phyloP scores from a whole-genome alignment of 2,888 invertebrate genomes.

The Phortica magna region DNA sequence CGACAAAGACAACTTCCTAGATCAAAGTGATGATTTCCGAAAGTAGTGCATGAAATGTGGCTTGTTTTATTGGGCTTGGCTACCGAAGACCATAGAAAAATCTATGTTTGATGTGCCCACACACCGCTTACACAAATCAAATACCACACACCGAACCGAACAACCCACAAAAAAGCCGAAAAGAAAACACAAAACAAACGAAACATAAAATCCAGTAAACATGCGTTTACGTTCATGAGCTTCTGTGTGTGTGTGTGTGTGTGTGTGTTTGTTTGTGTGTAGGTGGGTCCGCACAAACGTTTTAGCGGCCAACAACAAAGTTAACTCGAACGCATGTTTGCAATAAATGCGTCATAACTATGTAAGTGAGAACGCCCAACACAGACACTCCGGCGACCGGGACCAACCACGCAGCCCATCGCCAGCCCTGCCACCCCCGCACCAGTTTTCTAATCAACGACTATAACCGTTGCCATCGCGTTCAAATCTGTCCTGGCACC shows the following conservation, averaged over 20 bases:
- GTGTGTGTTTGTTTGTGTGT: neutral
- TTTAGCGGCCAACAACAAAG: conserved; percentile 31
- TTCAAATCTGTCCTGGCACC: conserved; percentile 42
- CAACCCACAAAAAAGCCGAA: neutral
- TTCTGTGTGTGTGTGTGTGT: neutral
- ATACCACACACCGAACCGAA: neutral
- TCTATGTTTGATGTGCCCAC: neutral
- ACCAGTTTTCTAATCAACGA: neutral
- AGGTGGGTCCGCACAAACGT: conserved; percentile 24
- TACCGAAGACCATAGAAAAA: neutral
- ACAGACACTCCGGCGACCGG: conserved; percentile 7
- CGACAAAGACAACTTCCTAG: conserved; percentile 26
- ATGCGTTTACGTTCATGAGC: neutral
- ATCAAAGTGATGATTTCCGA: conserved; percentile 33
- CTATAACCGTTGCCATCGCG: neutral
- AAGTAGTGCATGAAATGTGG: conserved; percentile 27
- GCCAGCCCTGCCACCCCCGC: neutral
- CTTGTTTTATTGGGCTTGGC: conserved; percentile 24
- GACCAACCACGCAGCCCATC: neutral
- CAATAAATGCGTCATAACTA: conserved; percentile 54
- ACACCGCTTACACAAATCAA: neutral
- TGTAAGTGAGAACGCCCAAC: conserved; percentile 5
- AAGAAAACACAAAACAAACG: conserved; percentile 19
- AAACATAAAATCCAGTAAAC: conserved; percentile 22
- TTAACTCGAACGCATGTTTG: conserved; percentile 33